Evolutionary conservation across 1,140 invertebrate species (phyloP).

Genomic region (Prorops nasuta): DNA sequence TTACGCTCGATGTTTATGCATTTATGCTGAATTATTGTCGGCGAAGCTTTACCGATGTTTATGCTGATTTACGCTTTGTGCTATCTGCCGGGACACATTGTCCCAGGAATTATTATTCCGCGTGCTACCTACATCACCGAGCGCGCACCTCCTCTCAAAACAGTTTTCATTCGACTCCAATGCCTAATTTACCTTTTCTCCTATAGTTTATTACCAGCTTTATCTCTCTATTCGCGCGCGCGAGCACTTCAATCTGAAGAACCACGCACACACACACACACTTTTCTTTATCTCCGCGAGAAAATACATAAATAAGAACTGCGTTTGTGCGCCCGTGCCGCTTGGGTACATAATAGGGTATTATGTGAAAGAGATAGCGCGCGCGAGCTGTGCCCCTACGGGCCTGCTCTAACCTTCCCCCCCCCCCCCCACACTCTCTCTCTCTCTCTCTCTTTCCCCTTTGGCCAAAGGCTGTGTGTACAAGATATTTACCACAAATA

Average conservation of each 20-base stretch:
- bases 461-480: constrained; percentile 30
- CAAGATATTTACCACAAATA: constrained; percentile 50
- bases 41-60: constrained; percentile 53
- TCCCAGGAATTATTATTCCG: constrained; percentile 55
- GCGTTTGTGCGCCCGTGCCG: constrained; percentile 40
- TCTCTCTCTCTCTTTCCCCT: constrained; percentile 4
- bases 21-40: constrained; percentile 55
- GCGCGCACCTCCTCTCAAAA: neutral
- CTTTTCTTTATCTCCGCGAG: constrained; percentile 38
- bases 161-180: no score
- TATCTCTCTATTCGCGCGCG: constrained; percentile 12
- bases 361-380: constrained; percentile 39
- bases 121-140: constrained; percentile 29
- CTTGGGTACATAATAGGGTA: constrained; percentile 45
- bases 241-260: constrained; percentile 19
- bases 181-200: no score
- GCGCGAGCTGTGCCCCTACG: no score
- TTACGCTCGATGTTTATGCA: constrained; percentile 52
- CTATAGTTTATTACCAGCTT: neutral
- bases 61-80: constrained; percentile 58
- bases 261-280: constrained; percentile 21
- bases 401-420: constrained; percentile 5
- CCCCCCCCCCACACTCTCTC: constrained; percentile 14
- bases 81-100: constrained; percentile 56
- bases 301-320: constrained; percentile 44